Percentiles rank a stretch among this genome's conserved stretches.
Conservation (phyloP, 2,113 vertebrate species). For the Cryptotis parvus region DNA sequence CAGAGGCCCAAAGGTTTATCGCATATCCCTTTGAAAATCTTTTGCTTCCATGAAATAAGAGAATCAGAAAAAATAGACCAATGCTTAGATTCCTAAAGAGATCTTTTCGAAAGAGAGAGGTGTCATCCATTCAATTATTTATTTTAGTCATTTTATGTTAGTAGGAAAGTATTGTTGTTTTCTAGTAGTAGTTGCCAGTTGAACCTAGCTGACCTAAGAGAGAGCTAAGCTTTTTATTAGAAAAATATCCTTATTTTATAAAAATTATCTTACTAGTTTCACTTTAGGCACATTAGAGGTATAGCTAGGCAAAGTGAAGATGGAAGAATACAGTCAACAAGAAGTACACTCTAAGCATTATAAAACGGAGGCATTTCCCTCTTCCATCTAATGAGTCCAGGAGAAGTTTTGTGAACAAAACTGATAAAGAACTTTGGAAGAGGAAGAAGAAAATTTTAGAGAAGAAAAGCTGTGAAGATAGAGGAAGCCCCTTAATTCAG, state of each 20-base stretch:
- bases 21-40: too few species aligned
- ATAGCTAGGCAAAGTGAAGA: background rate
- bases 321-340: background rate
- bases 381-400: background rate
- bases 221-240: conserved; percentile 65
- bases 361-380: conserved; percentile 4
- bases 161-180: conserved; percentile 57
- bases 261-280: conserved; percentile 52
- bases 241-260: conserved; percentile 39
- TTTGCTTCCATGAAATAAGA: too few species aligned
- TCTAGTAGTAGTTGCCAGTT: conserved; percentile 30
- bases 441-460: background rate
- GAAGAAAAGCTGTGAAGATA: background rate
- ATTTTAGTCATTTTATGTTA: conserved; percentile 61
- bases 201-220: conserved; percentile 12
- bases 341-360: conserved; percentile 17
- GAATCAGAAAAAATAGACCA: too few species aligned
- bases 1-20: too few species aligned
- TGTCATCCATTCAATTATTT: conserved; percentile 68
- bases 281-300: background rate
- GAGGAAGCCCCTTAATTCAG: background rate
- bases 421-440: background rate
- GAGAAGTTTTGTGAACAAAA: background rate
- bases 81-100: background rate
- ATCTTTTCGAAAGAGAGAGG: conserved; percentile 25